Base-by-base conservation (phyloP, 92 coral and sea anemone genomes). In the Galaxea fascicularis region DNA sequence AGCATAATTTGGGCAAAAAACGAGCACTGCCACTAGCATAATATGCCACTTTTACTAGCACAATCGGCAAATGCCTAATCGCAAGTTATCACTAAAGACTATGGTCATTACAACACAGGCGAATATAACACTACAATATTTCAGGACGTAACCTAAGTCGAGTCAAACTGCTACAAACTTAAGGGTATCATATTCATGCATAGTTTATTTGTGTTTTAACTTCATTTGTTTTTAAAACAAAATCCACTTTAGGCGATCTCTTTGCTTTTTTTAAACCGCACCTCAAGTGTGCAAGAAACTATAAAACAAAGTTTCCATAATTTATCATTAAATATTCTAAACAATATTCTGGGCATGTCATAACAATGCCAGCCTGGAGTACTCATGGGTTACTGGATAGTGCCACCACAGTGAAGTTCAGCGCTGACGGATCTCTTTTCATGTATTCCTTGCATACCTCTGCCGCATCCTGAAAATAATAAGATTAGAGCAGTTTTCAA, bases 371-470 rank as follows among this genome's bases (percentile, higher is more conserved):
- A 8, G 57, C 44, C 78, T 16, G 47, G 47, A 28, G 52, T 47
- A 6, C 65, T 73, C 63, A 73, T 44, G 22, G n/a, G 2, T 72
- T 11, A 0, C 13, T 11, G 60, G 89, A 77, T 64, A 97, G 84
- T 4, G 99, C 98, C 13, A 97, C 92, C 8, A 97, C 95, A 41
- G 95, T 95, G 75, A 97, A 97, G 66, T 88, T 91, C 0, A 95
- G 57, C 44, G 92, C 91, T 20, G 77, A 80, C 4, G 99, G 99
- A 75, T 97, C 98, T 49, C 99, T 90, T 41, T 82, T 86, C 98
- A 97, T 93, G 85, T 90, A 97, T 44, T 91, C 97, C 82, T 88
- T 79, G 86, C 99, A 97, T 31, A 97, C 93, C 27, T 87, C 86
- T 0, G 98, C 98, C 59, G 95, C 99, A 89, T 97, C 98, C 99